Base-by-base conservation (phyloP, 1,140 invertebrate genomes). In the Phocides pigmalion region DNA sequence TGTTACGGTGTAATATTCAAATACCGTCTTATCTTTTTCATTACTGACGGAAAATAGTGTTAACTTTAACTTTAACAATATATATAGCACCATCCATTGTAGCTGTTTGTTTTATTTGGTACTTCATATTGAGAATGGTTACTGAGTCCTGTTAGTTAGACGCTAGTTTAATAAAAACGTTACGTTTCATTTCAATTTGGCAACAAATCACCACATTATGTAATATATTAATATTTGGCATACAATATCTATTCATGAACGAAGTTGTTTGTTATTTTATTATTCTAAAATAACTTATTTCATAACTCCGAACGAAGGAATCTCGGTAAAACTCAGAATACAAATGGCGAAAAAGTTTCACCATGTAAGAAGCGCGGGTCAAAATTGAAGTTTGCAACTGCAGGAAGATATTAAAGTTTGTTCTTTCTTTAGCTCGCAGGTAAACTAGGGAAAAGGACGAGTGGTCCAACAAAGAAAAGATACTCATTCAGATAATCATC, bases 261-360 rank as follows among this genome's bases (percentile, higher is more conserved):
- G 11, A 44, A 6, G 9, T 19, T 19, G 2, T 9, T 19, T 11
- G 17, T 19, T 22, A 6, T 8, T 50, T 32, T 50, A 35, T 16
- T 56, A 37, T 37, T 20, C 4, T 9, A 35, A 37, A 53, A 37
- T 8, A 22, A 15, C 17, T 14, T 56, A 35, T 56, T 35, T 17
- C 22, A 32, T 35, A 51, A 35, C 15, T 35, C n/a, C 14, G 49
- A 12, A 8, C 12, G 5, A 4, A 42, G n/a, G 19, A 20, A 42
- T 4, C 8, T 15, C 35, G 8, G 53, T 22, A 14, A 56, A 56
- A 56, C 51, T 54, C 37, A 22, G 20, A 17, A 56, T 44, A 56
- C 14, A 56, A 46, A 56, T 56, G n/a, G 53, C 16, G 37, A 22
- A 44, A 56, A 56, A 44, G 39, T 56, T 56, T 15, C 37, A 41